Evolutionary conservation across 2,888 invertebrate species (phyloP), one percentile per base, ranked within the genome.

Genomic region (Noctua janthina): DNA sequence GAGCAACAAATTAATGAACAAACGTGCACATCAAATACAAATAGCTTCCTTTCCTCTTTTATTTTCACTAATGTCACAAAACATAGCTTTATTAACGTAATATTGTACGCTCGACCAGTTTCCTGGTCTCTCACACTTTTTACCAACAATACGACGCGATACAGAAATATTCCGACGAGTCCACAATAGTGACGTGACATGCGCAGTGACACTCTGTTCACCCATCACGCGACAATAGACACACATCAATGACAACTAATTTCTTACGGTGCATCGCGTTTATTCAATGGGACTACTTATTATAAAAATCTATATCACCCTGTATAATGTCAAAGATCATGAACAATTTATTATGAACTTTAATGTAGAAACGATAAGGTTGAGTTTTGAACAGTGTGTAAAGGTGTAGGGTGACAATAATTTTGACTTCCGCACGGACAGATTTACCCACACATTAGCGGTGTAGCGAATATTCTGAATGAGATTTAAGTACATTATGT

Each of bases 171-270:
- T 69, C 83, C 74, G 75, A 74, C 80, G 75, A 35, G 29, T 15
- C 35, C 13, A 86, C 86, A 87, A 86, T 87, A 64, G 81, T 64
- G 69, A 13, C 77, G 74, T 86, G 86, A 86, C 86, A 80, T 80
- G 83, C 86, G 87, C 89, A 89, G 85, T 91, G 91, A 92, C 92
- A 93, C 90, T 90, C 88, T 71, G 82, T 62, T 85, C 87, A 92
- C 90, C 90, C 90, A 92, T 92, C 93, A 91, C 91, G 91, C 90
- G 86, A 93, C 94, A 94, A 94, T 93, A 89, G 86, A 83, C 83
- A 88, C 93, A 93, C 93, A 94, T 96, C 95, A 96, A 96, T 96
- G 95, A 93, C 92, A 92, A 92, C 96, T 96, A 96, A 97, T 96
- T 97, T 94, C 96, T 95, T 95, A 95, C 96, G 96, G 95, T 94